Evolutionary conservation across 2,113 vertebrate genomes (phyloP).

Genomic region (Entelurus aequoreus): DNA sequence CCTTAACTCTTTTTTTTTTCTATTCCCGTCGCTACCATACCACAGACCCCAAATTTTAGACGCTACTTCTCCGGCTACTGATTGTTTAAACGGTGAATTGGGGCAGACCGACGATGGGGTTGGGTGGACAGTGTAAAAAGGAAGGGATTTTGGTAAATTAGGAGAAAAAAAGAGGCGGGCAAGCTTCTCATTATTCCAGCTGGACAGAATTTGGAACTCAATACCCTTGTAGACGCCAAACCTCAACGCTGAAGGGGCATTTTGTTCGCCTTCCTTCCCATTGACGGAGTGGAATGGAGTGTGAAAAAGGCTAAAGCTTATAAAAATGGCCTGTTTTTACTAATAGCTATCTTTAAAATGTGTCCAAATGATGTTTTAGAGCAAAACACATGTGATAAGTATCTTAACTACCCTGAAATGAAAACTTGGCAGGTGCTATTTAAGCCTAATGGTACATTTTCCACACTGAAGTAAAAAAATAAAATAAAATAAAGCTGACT

Average conservation of each 20-base stretch:
- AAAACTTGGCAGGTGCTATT: conserved; percentile 43
- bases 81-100: conserved; percentile 59
- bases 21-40: conserved; percentile 17
- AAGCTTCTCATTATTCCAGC: conserved; percentile 51
- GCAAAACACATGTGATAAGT: conserved; percentile 50
- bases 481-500: not conserved
- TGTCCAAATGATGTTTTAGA: conserved; percentile 58
- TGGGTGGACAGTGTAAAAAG: conserved; percentile 36
- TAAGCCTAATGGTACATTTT: conserved; percentile 30
- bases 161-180: conserved; percentile 31
- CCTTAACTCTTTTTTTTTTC: conserved; percentile 18
- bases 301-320: conserved; percentile 14
- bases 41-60: conserved; percentile 41
- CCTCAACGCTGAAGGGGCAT: conserved; percentile 61
- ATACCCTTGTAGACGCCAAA: conserved; percentile 61
- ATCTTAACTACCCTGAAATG: conserved; percentile 61
- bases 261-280: conserved; percentile 44
- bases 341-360: conserved; percentile 52
- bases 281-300: conserved; percentile 45
- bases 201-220: conserved; percentile 70
- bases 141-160: conserved; percentile 35
- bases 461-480: conserved; percentile 13
- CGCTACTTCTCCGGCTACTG: conserved; percentile 31
- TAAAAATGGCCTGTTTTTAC: too few relatives aligned
- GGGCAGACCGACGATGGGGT: conserved; percentile 14